Base-by-base conservation (phyloP, 2,113 vertebrate genomes). In the Scomber scombrus region DNA sequence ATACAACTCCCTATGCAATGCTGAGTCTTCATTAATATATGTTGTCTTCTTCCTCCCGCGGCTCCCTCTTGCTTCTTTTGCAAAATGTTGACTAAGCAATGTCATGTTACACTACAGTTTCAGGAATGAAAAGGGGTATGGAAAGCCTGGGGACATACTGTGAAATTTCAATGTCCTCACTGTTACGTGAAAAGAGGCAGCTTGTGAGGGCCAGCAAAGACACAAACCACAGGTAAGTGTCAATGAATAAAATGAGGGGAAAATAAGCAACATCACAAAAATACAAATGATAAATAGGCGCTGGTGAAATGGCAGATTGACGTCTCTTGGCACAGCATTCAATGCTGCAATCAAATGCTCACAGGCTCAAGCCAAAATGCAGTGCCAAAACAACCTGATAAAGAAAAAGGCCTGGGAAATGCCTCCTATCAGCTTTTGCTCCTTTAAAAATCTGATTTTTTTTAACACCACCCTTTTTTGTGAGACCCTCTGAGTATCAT, bases 11-110 rank as follows among this genome's bases (percentile, higher is more conserved):
- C 21, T 45, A 45, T 65, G 31, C 15, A 62, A 62, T 52, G 89
- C 60, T 71, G 85, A 90, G 55, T 85, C 85, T 76, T 79, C 86
- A 73, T 67, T 64, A 67, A 77, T 81, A 63, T 23, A 80, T 0
- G 31, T 71, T 47, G 51, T 65, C 58, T 40, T 26, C 74, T 56
- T 29, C 46, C 26, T n/a, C 47, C 45, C 26, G 52, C 8, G 34
- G 34, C 43, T 18, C 46, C 56, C 60, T 72, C 21, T 19, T 54
- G 18, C 55, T 62, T 8, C n/a, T 51, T 49, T 52, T 11, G 69
- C 46, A 82, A 31, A 64, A 45, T 49, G 71, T 61, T 62, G 76
- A 82, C 71, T 46, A 63, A 71, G 75, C 75, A 75, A 43, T 13
- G 29, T 58, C 51, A 58, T 63, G 54, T 62, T 71, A 40, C 52